These are phyloP conservation scores for Lycaon pictus DNA, from an alignment of 2,113 vertebrate species.

Conservation along the genomic window DNA sequence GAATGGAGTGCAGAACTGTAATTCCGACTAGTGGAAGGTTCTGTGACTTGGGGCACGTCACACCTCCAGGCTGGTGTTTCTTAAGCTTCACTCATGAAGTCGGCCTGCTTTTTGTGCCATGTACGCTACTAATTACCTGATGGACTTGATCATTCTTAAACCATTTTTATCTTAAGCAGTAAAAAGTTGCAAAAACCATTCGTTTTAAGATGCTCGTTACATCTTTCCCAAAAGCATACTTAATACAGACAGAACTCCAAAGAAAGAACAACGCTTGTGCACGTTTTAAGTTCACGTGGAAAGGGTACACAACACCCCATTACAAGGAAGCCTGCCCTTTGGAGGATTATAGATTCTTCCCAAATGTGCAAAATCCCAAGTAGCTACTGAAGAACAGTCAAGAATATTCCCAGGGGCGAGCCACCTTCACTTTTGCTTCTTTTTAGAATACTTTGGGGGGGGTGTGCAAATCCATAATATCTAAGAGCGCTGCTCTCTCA, in stretches of 20 bases:
- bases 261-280: not conserved
- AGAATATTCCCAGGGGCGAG: not conserved
- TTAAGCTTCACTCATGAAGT: not conserved
- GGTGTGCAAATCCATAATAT: too few species aligned
- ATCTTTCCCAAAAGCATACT: slow-evolving; percentile 2
- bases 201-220: not conserved
- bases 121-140: not conserved
- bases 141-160: slow-evolving; percentile 10
- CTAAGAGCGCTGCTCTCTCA: not conserved
- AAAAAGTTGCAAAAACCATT: not conserved
- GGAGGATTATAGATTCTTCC: not conserved
- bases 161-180: not conserved
- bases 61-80: not conserved
- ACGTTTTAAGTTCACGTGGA: not conserved
- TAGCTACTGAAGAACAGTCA: not conserved
- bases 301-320: not conserved
- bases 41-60: not conserved
- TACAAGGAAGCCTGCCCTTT: not conserved
- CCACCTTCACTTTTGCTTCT: not conserved
- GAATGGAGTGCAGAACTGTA: fast-evolving
- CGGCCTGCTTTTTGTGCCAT: not conserved
- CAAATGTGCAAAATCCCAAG: not conserved
- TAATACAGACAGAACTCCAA: not conserved
- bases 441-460: not conserved
- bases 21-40: not conserved